Percentiles rank a stretch among this genome's conserved stretches.
phyloP scores from a whole-genome alignment of 2,113 vertebrate genomes.

The Cercocebus atys region DNA sequence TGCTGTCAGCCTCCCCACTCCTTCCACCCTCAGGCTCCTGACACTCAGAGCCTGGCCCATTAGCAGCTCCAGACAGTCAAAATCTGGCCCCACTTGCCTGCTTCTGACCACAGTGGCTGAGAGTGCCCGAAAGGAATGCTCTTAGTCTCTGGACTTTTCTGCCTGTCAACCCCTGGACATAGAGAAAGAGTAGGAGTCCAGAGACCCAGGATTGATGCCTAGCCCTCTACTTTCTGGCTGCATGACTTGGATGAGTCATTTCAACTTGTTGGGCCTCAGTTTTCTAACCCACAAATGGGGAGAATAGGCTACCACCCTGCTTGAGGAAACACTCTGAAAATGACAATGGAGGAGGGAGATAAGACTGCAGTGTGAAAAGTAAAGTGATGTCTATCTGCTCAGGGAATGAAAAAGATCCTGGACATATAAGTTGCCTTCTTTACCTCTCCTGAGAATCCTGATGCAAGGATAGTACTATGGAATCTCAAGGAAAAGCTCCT shows the following conservation, averaged over 20 bases:
- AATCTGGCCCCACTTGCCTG: not conserved
- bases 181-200: not conserved
- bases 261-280: not conserved
- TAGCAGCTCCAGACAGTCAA: not conserved
- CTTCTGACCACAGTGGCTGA: not conserved
- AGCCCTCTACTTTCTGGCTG: not conserved
- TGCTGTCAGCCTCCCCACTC: not conserved
- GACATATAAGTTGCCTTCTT: no score
- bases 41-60: not conserved
- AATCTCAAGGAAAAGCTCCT: not conserved
- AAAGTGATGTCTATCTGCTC: not conserved
- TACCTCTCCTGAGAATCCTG: no score
- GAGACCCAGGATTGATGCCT: not conserved
- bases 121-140: not conserved
- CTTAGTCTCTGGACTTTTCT: not conserved
- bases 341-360: not conserved
- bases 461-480: not conserved
- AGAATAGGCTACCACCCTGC: not conserved
- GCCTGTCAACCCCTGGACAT: not conserved
- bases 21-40: not conserved
- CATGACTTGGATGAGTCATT: not conserved
- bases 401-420: not conserved
- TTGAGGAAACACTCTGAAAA: not conserved
- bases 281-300: not conserved
- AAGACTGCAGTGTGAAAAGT: not conserved